phyloP scores from a whole-genome alignment of 2,888 invertebrate genomes.

The Megalurothrips usitatus region DNA sequence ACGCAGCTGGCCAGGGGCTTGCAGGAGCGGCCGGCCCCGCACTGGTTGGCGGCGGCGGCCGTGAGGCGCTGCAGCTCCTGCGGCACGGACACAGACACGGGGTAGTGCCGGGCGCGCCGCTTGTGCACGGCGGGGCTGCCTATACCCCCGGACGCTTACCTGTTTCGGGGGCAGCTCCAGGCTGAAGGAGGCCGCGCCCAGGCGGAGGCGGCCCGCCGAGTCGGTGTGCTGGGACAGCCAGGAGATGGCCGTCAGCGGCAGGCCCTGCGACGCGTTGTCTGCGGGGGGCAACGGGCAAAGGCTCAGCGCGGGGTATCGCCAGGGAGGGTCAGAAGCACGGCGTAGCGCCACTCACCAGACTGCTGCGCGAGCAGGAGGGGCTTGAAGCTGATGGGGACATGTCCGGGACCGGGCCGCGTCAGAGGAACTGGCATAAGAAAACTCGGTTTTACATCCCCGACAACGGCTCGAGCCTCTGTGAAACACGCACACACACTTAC shows the following conservation, averaged over 20 bases:
- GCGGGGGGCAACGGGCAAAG: constrained; percentile 28
- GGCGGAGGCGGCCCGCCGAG: constrained; percentile 28
- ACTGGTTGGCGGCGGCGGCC: constrained; percentile 11
- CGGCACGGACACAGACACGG: neutral
- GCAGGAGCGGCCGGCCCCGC: neutral
- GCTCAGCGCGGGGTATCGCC: neutral
- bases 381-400: constrained; percentile 18
- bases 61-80: constrained; percentile 10
- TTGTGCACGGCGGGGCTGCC: neutral
- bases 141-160: neutral
- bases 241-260: constrained; percentile 27
- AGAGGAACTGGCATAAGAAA: neutral
- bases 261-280: constrained; percentile 32
- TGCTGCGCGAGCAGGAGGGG: neutral
- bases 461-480: neutral
- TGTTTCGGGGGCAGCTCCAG: neutral
- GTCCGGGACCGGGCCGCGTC: constrained; percentile 1
- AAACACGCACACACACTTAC: neutral
- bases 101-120: neutral
- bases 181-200: constrained; percentile 8
- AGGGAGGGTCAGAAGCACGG: neutral
- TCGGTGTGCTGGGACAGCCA: constrained; percentile 28
- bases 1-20: neutral
- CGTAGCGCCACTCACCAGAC: neutral
- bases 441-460: neutral